Percentiles rank a stretch among this genome's conserved stretches.
These are phyloP conservation scores for Papio anubis DNA, from an alignment of 2,113 vertebrate genomes.

Conservation along the genomic window DNA sequence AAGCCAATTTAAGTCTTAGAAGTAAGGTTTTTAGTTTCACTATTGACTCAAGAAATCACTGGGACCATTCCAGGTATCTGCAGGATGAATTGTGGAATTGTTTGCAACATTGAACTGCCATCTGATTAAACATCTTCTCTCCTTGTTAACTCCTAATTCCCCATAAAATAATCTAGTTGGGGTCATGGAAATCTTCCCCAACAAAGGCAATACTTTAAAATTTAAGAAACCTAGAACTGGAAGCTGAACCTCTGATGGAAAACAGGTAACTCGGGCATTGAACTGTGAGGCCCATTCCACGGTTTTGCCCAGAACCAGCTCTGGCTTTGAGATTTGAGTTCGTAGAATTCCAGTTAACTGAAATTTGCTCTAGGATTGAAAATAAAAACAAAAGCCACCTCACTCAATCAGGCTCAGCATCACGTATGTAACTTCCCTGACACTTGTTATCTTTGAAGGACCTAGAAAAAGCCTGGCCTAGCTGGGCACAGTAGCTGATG, in stretches of 20 bases:
- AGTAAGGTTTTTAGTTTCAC: slow-evolving; percentile 65
- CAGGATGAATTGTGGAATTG: background rate
- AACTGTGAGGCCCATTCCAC: background rate
- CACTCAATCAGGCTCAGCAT: background rate
- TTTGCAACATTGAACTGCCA: background rate
- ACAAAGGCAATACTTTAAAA: background rate
- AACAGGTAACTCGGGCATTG: background rate
- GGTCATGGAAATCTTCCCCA: background rate
- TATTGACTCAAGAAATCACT: background rate
- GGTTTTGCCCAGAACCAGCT: background rate
- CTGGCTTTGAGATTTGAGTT: background rate
- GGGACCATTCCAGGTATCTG: background rate
- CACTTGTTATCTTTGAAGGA: background rate
- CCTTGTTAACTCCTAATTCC: background rate
- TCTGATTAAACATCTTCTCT: background rate
- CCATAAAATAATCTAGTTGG: background rate
- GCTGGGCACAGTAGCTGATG: background rate
- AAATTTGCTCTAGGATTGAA: background rate
- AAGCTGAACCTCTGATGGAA: background rate
- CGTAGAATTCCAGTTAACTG: background rate
- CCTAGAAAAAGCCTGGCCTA: background rate
- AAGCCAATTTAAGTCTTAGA: slow-evolving; percentile 51
- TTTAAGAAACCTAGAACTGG: background rate
- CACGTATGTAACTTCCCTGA: background rate
- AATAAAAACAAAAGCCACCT: background rate